Conservation (phyloP, 2,888 invertebrate species). For the Icerya purchasi region DNA sequence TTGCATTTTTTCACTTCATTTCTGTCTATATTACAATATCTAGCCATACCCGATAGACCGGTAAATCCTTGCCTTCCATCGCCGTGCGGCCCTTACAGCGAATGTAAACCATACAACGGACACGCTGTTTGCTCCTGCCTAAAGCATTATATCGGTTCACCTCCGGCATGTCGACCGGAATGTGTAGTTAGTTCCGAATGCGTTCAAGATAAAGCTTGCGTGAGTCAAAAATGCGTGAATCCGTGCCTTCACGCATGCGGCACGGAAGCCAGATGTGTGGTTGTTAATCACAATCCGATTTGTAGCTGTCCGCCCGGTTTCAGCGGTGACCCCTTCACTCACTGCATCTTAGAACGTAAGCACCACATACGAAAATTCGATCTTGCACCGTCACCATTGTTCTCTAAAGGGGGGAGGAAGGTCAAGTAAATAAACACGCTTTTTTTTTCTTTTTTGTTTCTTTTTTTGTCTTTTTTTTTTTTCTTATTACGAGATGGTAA, state of each 20-base stretch:
- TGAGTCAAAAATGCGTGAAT: constrained; percentile 55
- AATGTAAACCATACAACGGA: constrained; percentile 44
- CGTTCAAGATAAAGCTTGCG: constrained; percentile 54
- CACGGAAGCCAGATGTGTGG: constrained; percentile 54
- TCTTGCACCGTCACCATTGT: too few relatives aligned
- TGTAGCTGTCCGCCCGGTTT: constrained; percentile 57
- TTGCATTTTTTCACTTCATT: constrained; percentile 15
- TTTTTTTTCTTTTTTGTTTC: too few relatives aligned
- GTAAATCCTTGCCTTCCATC: constrained; percentile 46
- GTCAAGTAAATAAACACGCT: too few relatives aligned
- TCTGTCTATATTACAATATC: constrained; percentile 11
- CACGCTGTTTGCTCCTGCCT: constrained; percentile 65
- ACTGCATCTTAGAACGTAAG: constrained; percentile 48
- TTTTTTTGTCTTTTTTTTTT: too few relatives aligned
- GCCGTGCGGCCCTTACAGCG: constrained; percentile 56
- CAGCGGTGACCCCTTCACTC: constrained; percentile 59
- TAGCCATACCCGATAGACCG: constrained; percentile 27
- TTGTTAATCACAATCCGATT: constrained; percentile 65
- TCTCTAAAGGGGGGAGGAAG: too few relatives aligned
- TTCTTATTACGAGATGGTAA: too few relatives aligned
- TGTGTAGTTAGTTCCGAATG: constrained; percentile 68
- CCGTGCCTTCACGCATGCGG: constrained; percentile 71
- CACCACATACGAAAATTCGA: too few relatives aligned
- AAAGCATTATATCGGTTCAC: constrained; percentile 53
- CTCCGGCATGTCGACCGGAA: constrained; percentile 56